phyloP scores from a whole-genome alignment of 2,797 vertebrate genomes.

The Pseudochirops corinnae region DNA sequence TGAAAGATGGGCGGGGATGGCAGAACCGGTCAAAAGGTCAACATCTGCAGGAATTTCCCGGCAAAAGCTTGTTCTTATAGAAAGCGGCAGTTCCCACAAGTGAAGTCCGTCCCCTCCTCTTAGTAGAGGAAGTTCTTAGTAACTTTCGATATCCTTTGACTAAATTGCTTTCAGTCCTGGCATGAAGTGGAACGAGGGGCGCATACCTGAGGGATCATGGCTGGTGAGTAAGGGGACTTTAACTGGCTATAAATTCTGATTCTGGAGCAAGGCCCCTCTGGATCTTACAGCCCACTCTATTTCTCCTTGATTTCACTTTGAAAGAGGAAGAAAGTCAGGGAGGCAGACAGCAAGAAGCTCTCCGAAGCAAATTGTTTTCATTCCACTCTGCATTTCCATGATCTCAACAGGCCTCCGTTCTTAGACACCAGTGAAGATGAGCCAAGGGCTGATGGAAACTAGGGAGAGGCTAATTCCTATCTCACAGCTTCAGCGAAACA shows the following conservation, averaged over 20 bases:
- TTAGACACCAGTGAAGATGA: neutral
- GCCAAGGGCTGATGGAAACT: neutral
- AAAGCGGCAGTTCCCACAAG: neutral
- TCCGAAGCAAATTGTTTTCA: neutral
- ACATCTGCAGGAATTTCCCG: neutral
- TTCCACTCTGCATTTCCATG: neutral
- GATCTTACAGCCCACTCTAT: neutral
- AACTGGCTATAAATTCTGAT: neutral
- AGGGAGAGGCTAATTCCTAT: neutral
- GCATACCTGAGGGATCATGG: neutral
- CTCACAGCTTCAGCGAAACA: neutral
- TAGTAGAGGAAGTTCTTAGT: neutral
- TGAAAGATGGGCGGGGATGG: neutral
- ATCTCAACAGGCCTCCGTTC: neutral
- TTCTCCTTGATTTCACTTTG: neutral
- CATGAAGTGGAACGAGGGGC: neutral
- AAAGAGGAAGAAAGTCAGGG: neutral
- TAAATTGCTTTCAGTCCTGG: neutral
- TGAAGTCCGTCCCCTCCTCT: neutral
- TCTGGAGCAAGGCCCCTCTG: neutral
- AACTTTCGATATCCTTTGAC: neutral
- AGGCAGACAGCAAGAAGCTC: neutral
- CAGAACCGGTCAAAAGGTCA: neutral
- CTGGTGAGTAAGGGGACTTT: neutral
- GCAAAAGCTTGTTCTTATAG: fast-evolving